phyloP scores from a whole-genome alignment of 1,140 invertebrate genomes.

The Dolichoris vasculosae region DNA sequence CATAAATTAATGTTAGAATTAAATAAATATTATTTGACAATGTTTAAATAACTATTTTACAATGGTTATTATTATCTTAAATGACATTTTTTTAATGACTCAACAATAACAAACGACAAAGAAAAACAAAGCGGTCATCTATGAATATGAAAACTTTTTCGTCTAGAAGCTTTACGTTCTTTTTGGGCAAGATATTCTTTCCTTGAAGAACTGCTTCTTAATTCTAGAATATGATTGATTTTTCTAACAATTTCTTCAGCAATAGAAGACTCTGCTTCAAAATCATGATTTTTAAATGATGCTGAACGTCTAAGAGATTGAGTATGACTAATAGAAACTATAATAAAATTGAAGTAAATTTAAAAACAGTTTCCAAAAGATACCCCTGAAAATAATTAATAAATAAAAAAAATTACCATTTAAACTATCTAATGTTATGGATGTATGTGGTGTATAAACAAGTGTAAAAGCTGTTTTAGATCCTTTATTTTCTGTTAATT shows the following conservation, averaged over 20 bases:
- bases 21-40: conserved; percentile 37
- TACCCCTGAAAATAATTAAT: conserved; percentile 40
- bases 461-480: conserved; percentile 79
- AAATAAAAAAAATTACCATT: conserved; percentile 60
- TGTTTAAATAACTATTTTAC: conserved; percentile 31
- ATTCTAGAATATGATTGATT: conserved; percentile 89
- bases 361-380: conserved; percentile 11
- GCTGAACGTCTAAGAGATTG: conserved; percentile 72
- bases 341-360: conserved; percentile 49
- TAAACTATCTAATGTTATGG: conserved; percentile 62
- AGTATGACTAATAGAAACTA: conserved; percentile 67
- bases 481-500: conserved; percentile 82
- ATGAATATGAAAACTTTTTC: conserved; percentile 76
- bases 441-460: conserved; percentile 75
- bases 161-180: conserved; percentile 78
- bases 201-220: conserved; percentile 84
- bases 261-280: conserved; percentile 84
- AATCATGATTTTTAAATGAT: conserved; percentile 89
- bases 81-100: conserved; percentile 49
- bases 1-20: conserved; percentile 38
- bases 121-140: conserved; percentile 66
- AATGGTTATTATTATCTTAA: conserved; percentile 19
- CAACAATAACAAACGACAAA: conserved; percentile 55
- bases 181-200: conserved; percentile 83
- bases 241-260: conserved; percentile 90